A percentile compares a stretch with the other conserved stretches of the same genome.
These are phyloP conservation scores for Watsonalla binaria DNA, from an alignment of 2,888 invertebrate genomes.

Conservation along the genomic window DNA sequence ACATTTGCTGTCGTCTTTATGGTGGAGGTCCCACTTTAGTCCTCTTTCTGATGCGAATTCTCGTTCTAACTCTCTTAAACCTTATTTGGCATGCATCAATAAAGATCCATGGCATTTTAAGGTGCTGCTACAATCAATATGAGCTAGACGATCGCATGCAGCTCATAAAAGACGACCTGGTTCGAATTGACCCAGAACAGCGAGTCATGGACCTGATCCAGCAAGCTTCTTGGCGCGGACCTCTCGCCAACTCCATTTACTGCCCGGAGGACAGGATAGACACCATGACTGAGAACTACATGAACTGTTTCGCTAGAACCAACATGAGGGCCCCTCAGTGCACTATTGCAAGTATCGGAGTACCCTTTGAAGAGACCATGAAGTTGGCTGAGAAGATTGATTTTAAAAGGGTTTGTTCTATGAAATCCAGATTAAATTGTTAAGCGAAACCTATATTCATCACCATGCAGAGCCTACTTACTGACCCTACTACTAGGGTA, in stretches of 20 bases:
- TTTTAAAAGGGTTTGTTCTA: slow-evolving; percentile 23
- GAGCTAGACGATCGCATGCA: slow-evolving; percentile 46
- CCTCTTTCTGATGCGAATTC: too few species aligned
- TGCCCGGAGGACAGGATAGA: slow-evolving; percentile 43
- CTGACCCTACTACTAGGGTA: too few species aligned
- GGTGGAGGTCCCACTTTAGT: too few species aligned
- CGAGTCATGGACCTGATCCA: slow-evolving; percentile 55
- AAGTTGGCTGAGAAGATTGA: slow-evolving; percentile 49
- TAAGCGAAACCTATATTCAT: too few species aligned
- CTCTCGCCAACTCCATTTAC: slow-evolving; percentile 52
- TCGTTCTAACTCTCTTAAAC: too few species aligned
- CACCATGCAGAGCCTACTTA: too few species aligned
- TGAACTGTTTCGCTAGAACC: slow-evolving; percentile 29
- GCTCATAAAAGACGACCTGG: slow-evolving; percentile 41
- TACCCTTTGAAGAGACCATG: slow-evolving; percentile 55
- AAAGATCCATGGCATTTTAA: slow-evolving; percentile 13
- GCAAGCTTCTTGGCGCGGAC: slow-evolving; percentile 52
- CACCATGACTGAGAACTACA: slow-evolving; percentile 27
- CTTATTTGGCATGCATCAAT: background rate
- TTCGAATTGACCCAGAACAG: slow-evolving; percentile 37
- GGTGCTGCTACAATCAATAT: slow-evolving; percentile 48
- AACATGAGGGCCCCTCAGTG: slow-evolving; percentile 45
- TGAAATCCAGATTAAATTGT: too few species aligned
- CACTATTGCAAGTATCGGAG: slow-evolving; percentile 47
- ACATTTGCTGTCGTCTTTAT: too few species aligned